Conservation (phyloP, 2,113 vertebrate species). For the Cochlearius cochlearius region DNA sequence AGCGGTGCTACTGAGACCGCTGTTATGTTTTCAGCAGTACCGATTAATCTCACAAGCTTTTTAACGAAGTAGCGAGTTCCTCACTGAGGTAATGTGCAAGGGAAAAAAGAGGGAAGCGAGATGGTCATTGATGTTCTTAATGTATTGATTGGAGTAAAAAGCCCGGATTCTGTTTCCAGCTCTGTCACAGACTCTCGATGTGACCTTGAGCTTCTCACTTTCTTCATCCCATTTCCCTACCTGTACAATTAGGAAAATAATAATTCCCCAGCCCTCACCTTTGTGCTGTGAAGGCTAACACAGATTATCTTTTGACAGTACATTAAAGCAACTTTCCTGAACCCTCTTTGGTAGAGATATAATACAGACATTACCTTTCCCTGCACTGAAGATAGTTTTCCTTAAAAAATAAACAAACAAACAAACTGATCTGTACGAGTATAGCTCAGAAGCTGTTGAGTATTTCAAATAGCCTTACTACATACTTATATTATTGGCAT, state of each 20-base stretch:
- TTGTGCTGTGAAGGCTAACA: not conserved
- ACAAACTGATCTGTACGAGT: rapidly evolving
- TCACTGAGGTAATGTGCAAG: not conserved
- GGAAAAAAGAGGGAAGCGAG: not conserved
- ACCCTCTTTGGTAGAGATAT: not conserved
- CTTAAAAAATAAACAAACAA: not conserved
- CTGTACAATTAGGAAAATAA: not conserved
- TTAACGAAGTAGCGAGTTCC: not conserved
- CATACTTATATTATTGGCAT: not conserved
- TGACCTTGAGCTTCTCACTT: not conserved
- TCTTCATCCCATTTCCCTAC: not conserved
- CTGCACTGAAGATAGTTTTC: not conserved
- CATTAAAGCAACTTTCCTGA: not conserved
- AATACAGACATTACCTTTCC: not conserved
- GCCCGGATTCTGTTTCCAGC: not conserved
- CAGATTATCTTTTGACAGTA: not conserved
- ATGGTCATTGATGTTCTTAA: not conserved
- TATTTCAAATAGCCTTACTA: not conserved
- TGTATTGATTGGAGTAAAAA: not conserved
- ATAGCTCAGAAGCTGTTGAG: not conserved
- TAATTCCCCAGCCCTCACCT: not conserved
- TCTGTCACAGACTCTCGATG: rapidly evolving
- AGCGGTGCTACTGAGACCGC: rapidly evolving
- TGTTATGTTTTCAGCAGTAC: not conserved
- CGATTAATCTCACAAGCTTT: not conserved